phyloP scores from a whole-genome alignment of 2,797 vertebrate genomes.

The Fistularia commersonii region DNA sequence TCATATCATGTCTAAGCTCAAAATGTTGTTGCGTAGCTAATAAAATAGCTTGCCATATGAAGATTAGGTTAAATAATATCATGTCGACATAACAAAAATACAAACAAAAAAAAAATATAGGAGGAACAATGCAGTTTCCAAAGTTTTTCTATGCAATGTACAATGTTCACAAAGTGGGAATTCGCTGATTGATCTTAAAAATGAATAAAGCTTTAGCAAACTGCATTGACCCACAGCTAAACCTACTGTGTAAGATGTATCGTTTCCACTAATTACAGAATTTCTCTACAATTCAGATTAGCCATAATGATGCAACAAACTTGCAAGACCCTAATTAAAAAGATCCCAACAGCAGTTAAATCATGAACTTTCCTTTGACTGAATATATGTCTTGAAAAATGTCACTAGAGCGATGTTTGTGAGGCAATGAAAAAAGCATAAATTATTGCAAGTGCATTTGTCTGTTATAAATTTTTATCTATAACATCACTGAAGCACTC shows the following conservation, averaged over 20 bases:
- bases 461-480: too few species aligned
- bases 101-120: conserved; percentile 24
- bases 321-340: conserved; percentile 69
- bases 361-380: conserved; percentile 40
- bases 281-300: conserved; percentile 60
- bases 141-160: conserved; percentile 27
- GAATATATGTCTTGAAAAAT: conserved; percentile 52
- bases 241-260: conserved; percentile 39
- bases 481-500: too few species aligned
- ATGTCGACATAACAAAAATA: neutral
- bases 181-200: conserved; percentile 41
- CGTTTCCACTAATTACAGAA: conserved; percentile 63
- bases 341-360: conserved; percentile 47
- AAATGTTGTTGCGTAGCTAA: too few species aligned
- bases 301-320: conserved; percentile 63
- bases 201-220: conserved; percentile 49
- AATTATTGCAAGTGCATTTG: too few species aligned
- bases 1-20: too few species aligned
- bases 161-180: conserved; percentile 56
- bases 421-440: conserved; percentile 20
- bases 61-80: too few species aligned
- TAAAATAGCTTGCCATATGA: too few species aligned
- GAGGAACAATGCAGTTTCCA: conserved; percentile 20
- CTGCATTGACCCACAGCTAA: conserved; percentile 44
- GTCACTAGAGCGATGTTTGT: conserved; percentile 28